phyloP scores from a whole-genome alignment of 2,888 invertebrate genomes.

The Aphodius sticticus region DNA sequence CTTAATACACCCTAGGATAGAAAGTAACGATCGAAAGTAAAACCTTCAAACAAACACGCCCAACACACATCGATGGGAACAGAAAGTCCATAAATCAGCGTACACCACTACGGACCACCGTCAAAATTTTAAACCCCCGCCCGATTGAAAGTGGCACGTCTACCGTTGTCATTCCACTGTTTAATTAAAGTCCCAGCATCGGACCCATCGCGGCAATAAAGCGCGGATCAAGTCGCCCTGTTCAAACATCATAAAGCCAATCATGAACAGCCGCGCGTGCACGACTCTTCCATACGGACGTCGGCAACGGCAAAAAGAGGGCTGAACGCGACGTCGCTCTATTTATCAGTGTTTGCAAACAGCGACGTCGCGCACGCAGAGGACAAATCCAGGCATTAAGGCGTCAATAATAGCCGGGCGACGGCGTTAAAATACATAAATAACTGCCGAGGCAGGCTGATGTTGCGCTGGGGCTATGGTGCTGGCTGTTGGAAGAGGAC shows the following conservation, averaged over 20 bases:
- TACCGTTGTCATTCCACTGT: constrained; percentile 28
- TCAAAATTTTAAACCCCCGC: constrained; percentile 32
- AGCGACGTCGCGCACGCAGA: constrained; percentile 56
- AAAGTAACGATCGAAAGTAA: neutral
- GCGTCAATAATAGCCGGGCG: constrained; percentile 60
- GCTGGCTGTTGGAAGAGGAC: constrained; percentile 41
- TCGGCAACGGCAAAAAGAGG: constrained; percentile 45
- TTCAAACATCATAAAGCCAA: constrained; percentile 53
- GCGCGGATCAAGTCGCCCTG: constrained; percentile 50
- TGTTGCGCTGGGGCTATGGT: constrained; percentile 43
- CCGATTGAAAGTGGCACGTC: neutral
- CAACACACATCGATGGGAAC: neutral
- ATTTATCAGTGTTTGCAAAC: constrained; percentile 62
- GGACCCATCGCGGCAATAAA: constrained; percentile 44
- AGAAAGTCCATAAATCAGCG: neutral
- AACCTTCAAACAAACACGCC: neutral
- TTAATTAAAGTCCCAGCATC: constrained; percentile 46
- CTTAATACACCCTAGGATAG: no score
- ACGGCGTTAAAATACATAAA: constrained; percentile 61
- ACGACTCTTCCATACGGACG: constrained; percentile 27
- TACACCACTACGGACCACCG: neutral
- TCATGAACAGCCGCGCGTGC: constrained; percentile 32
- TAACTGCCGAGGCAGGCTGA: constrained; percentile 50
- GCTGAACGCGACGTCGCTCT: constrained; percentile 46
- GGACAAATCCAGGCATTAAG: constrained; percentile 61